Evolutionary conservation across 92 coral and sea anemone species (phyloP).

Genomic region (Phenganax subtilis): DNA sequence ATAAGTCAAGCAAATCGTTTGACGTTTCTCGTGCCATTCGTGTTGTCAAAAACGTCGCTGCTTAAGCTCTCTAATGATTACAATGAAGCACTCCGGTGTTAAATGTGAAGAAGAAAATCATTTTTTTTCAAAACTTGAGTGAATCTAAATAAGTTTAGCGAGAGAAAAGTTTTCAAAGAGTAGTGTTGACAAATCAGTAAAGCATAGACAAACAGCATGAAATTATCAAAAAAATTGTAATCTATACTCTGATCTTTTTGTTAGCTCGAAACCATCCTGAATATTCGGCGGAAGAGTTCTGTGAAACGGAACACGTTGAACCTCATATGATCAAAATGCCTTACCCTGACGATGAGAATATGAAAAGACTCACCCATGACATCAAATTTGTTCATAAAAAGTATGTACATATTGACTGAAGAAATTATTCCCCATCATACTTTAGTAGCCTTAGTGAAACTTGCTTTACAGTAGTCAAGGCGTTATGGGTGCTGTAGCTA

Average conservation of each 20-base stretch:
- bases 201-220: not conserved
- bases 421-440: not conserved
- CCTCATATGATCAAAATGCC: conserved; percentile 35
- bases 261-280: conserved; percentile 40
- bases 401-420: not conserved
- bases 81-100: too few species aligned
- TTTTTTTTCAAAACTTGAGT: too few species aligned
- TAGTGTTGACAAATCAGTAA: not conserved
- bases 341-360: conserved; percentile 19
- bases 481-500: too few species aligned
- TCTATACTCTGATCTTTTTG: not conserved
- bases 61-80: too few species aligned
- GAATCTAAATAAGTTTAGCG: too few species aligned
- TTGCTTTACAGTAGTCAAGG: too few species aligned
- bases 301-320: conserved; percentile 29
- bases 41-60: too few species aligned
- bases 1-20: too few species aligned
- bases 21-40: too few species aligned
- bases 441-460: not conserved
- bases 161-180: too few species aligned
- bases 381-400: conserved; percentile 27
- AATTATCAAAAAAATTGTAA: not conserved
- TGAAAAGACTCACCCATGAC: conserved; percentile 23
- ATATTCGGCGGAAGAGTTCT: conserved; percentile 22
- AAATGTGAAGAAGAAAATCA: too few species aligned